phyloP scores from a whole-genome alignment of 2,888 invertebrate genomes.

The Drosophila subsilvestris region DNA sequence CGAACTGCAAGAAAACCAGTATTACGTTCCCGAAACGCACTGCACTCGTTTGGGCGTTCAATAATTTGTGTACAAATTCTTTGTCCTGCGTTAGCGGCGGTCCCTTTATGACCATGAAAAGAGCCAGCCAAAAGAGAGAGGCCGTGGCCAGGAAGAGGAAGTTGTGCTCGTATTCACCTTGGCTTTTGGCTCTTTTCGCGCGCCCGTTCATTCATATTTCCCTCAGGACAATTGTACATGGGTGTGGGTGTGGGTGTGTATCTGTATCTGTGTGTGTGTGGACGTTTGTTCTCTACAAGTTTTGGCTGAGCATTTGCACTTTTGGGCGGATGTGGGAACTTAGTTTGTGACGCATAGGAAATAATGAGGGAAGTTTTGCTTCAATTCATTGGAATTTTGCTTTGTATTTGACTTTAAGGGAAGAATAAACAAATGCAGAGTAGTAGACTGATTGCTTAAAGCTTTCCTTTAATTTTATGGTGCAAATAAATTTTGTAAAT shows the following conservation, averaged over 20 bases:
- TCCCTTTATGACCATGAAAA: slow-evolving; percentile 79
- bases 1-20: not conserved
- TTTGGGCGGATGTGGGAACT: slow-evolving; percentile 21
- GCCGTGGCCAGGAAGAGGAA: slow-evolving; percentile 34
- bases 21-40: slow-evolving; percentile 33
- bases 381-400: not conserved
- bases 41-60: slow-evolving; percentile 60
- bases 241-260: slow-evolving; percentile 9
- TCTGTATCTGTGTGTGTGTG: not conserved
- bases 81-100: slow-evolving; percentile 30
- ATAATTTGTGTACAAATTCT: slow-evolving; percentile 77
- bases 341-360: slow-evolving; percentile 1
- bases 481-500: no score
- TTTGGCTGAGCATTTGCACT: slow-evolving; percentile 38
- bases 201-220: slow-evolving; percentile 72
- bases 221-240: slow-evolving; percentile 64
- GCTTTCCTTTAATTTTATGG: no score
- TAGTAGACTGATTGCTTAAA: no score
- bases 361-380: not conserved
- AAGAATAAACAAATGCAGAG: not conserved
- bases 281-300: slow-evolving; percentile 31
- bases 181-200: slow-evolving; percentile 53
- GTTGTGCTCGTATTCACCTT: slow-evolving; percentile 41
- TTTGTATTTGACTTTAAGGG: not conserved
- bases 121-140: slow-evolving; percentile 30